Percentiles rank a stretch among this genome's conserved stretches.
These are phyloP conservation scores for Apteryx owenii DNA, from an alignment of 2,113 vertebrate genomes.

Conservation along the genomic window DNA sequence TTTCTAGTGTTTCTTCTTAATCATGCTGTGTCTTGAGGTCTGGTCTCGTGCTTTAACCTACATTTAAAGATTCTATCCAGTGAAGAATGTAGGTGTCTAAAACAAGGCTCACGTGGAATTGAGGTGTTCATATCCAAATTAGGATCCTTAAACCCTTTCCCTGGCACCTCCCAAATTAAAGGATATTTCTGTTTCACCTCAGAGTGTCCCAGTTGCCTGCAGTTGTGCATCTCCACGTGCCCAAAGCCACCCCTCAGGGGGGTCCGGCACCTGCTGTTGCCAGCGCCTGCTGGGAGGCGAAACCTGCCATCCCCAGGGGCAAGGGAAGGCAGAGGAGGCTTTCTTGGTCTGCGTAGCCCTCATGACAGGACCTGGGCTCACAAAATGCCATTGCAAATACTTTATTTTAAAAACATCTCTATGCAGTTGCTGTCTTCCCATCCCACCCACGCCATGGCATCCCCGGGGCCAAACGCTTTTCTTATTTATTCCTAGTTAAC, in stretches of 20 bases:
- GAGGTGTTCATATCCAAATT: background rate
- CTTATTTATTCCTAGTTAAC: no score
- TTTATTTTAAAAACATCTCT: background rate
- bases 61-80: background rate
- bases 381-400: background rate
- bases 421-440: no score
- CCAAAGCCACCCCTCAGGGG: background rate
- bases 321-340: background rate
- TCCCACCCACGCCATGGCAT: no score
- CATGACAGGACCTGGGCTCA: background rate
- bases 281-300: no score
- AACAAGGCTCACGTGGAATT: background rate
- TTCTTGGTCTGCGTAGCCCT: background rate
- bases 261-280: no score
- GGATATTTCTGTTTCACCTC: background rate
- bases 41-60: background rate
- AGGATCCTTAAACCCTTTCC: background rate
- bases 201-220: background rate
- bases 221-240: accelerated
- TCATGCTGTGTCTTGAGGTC: background rate
- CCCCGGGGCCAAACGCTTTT: no score
- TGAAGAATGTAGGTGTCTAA: background rate
- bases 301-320: background rate
- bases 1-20: background rate
- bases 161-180: background rate